These are phyloP conservation scores for Merops nubicus DNA, from an alignment of 2,113 vertebrate species.

Conservation along the genomic window DNA sequence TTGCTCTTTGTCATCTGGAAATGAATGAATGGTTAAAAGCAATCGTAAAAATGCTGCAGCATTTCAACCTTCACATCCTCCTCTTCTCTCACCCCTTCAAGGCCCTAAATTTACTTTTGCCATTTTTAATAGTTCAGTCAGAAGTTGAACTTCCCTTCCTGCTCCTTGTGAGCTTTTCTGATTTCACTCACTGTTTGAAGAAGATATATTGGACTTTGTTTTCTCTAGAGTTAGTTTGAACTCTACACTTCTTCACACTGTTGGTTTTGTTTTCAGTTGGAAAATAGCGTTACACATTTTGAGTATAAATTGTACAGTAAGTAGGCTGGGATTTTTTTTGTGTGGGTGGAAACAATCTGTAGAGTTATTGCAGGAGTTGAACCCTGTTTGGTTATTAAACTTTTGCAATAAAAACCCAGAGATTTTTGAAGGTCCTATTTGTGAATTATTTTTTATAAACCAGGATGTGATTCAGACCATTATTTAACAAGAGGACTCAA, in stretches of 20 bases:
- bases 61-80: slow-evolving; percentile 25
- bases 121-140: slow-evolving; percentile 28
- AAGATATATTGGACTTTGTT: not conserved
- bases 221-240: slow-evolving; percentile 32
- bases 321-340: not conserved
- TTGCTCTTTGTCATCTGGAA: slow-evolving; percentile 15
- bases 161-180: slow-evolving; percentile 14
- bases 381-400: slow-evolving; percentile 28
- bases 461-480: slow-evolving; percentile 57
- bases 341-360: slow-evolving; percentile 46
- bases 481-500: not conserved
- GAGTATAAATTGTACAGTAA: slow-evolving; percentile 3
- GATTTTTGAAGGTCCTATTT: slow-evolving; percentile 12
- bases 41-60: slow-evolving; percentile 33
- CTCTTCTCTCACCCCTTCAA: not conserved
- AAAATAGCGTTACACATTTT: slow-evolving; percentile 26
- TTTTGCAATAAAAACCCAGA: slow-evolving; percentile 27
- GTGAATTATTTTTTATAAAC: not conserved
- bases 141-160: slow-evolving; percentile 18
- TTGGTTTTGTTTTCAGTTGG: slow-evolving; percentile 37
- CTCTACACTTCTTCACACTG: not conserved
- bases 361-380: slow-evolving; percentile 14
- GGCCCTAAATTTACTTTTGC: slow-evolving; percentile 47
- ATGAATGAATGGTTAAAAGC: not conserved
- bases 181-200: not conserved